phyloP scores from a whole-genome alignment of 2,113 vertebrate species.

The Copsychus sechellarum region DNA sequence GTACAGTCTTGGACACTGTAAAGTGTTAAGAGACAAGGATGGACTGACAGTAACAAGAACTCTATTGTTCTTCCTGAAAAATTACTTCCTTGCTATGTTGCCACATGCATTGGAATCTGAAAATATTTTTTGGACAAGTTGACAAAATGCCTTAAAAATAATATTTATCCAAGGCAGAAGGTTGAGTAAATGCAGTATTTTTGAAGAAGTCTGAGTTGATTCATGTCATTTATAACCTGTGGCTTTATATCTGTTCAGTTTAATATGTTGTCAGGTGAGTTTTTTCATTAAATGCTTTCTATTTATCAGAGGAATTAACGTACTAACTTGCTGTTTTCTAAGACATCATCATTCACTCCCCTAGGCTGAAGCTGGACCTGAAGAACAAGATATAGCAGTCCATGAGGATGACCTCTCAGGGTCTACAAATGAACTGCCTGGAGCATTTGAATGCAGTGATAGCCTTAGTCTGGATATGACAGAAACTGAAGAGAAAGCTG shows the following conservation, averaged over 20 bases:
- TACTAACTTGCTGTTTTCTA: conserved; percentile 16
- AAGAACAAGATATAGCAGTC: conserved; percentile 78
- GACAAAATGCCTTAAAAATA: not conserved
- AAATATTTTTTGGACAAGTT: not conserved
- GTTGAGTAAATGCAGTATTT: not conserved
- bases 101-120: not conserved
- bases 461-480: conserved; percentile 81
- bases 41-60: not conserved
- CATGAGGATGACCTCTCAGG: conserved; percentile 85
- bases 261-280: not conserved
- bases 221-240: not conserved
- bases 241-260: not conserved
- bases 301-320: not conserved
- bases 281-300: not conserved
- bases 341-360: conserved; percentile 1
- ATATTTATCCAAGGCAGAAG: not conserved
- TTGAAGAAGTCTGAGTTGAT: not conserved
- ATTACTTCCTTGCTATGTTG: not conserved
- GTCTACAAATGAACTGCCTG: conserved; percentile 83
- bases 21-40: not conserved
- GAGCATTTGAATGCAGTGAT: conserved; percentile 81
- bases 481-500: conserved; percentile 79
- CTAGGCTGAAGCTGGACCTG: conserved; percentile 75
- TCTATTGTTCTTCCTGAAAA: not conserved
- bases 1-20: not conserved